Conservation (phyloP, 1,140 invertebrate species). For the Pseudachorutes palmiensis region DNA sequence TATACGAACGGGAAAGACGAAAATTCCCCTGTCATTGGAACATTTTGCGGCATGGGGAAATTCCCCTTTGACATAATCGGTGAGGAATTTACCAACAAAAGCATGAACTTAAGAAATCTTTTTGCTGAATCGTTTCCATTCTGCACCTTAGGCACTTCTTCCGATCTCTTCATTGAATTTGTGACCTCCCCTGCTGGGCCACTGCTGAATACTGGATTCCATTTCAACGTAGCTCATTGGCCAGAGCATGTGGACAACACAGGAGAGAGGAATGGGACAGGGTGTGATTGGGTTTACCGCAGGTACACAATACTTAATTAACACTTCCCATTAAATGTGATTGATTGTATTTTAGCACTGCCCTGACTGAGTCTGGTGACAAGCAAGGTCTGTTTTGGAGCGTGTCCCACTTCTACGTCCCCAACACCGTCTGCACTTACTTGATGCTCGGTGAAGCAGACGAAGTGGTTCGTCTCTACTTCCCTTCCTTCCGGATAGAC, state of each 20-base stretch:
- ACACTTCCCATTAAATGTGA: constrained; percentile 13
- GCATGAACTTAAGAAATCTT: background rate
- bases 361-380: constrained; percentile 61
- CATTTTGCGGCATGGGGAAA: constrained; percentile 86
- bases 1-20: constrained; percentile 86
- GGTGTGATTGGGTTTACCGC: constrained; percentile 64
- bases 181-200: constrained; percentile 80
- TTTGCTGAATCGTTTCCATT: background rate
- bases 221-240: constrained; percentile 88
- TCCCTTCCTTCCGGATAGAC: constrained; percentile 74
- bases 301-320: constrained; percentile 8
- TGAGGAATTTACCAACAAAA: constrained; percentile 47
- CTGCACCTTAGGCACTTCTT: constrained; percentile 37
- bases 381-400: constrained; percentile 62
- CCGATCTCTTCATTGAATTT: constrained; percentile 82
- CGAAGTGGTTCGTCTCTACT: constrained; percentile 77
- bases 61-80: constrained; percentile 90
- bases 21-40: constrained; percentile 73
- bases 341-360: constrained; percentile 59
- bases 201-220: constrained; percentile 79
- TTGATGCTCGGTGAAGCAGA: constrained; percentile 71
- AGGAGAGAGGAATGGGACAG: constrained; percentile 60
- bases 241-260: constrained; percentile 79
- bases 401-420: constrained; percentile 84
- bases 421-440: constrained; percentile 81